A percentile compares a stretch with the other conserved stretches of the same genome.
Evolutionary conservation across 1,140 invertebrate species (phyloP).

Genomic region (Drosophila equinoxialis): DNA sequence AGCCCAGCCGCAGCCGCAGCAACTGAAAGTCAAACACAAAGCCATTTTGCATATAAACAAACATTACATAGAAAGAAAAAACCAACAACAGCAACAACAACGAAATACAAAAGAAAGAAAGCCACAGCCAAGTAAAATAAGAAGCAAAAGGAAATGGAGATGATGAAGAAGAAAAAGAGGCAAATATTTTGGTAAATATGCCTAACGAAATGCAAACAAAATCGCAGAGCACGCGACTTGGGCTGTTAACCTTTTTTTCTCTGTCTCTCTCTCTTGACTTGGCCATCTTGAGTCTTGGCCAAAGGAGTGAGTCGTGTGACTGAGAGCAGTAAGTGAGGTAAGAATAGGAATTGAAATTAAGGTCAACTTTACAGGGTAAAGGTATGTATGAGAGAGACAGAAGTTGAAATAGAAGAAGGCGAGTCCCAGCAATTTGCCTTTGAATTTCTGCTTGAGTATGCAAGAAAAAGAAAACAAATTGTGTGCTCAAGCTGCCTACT

Average conservation of each 20-base stretch:
- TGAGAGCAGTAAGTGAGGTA: background rate
- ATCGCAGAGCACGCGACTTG: conserved; percentile 63
- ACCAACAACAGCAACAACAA: conserved; percentile 7
- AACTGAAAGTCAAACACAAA: conserved; percentile 70
- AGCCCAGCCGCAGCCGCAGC: conserved; percentile 15
- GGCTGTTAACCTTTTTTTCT: conserved; percentile 68
- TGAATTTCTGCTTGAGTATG: conserved; percentile 51
- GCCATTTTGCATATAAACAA: conserved; percentile 73
- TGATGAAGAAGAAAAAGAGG: conserved; percentile 4
- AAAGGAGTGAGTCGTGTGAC: conserved; percentile 16
- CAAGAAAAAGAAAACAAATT: conserved; percentile 33
- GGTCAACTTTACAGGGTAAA: conserved; percentile 42
- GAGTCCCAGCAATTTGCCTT: conserved; percentile 45
- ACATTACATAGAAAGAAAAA: conserved; percentile 17
- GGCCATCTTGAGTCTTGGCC: conserved; percentile 9
- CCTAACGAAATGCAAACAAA: conserved; percentile 81
- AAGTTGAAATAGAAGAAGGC: background rate
- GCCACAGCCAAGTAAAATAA: conserved; percentile 23
- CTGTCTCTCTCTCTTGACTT: conserved; percentile 10
- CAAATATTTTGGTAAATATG: conserved; percentile 63
- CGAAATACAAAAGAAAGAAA: conserved; percentile 29
- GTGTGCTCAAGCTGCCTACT: conserved; percentile 22
- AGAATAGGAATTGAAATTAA: conserved; percentile 34
- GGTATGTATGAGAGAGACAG: conserved; percentile 10
- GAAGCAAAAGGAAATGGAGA: conserved; percentile 12